Conservation (phyloP, 35 echinoderm and acorn worm species). For the Ophiothrix spiculata region DNA sequence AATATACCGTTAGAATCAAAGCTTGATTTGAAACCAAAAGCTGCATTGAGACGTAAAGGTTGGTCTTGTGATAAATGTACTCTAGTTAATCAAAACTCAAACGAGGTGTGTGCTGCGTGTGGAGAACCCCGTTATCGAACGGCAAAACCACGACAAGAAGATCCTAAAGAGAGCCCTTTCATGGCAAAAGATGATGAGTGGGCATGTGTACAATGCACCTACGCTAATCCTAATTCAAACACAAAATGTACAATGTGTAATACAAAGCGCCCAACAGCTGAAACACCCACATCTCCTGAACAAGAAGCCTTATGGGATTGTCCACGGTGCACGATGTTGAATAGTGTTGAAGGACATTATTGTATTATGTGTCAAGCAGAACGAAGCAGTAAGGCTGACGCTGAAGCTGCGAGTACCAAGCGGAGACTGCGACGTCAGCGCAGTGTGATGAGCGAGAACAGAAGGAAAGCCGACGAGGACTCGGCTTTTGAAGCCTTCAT, state of each 20-base stretch:
- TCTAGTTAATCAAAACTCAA: slow-evolving; percentile 32
- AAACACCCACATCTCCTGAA: neutral
- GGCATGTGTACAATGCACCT: slow-evolving; percentile 75
- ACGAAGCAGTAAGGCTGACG: neutral
- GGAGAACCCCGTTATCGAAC: neutral
- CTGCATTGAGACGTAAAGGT: slow-evolving; percentile 40
- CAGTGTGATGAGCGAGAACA: slow-evolving; percentile 72
- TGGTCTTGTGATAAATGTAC: slow-evolving; percentile 66
- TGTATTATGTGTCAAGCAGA: slow-evolving; percentile 18
- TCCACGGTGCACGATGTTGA: slow-evolving; percentile 45
- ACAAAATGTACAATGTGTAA: slow-evolving; percentile 62
- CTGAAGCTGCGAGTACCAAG: neutral
- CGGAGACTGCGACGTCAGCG: slow-evolving; percentile 39
- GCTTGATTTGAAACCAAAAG: neutral
- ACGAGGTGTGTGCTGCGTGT: slow-evolving; percentile 41
- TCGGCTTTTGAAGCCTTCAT: slow-evolving; percentile 55
- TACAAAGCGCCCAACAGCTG: neutral
- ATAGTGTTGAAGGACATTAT: neutral
- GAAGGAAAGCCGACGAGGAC: slow-evolving; percentile 63
- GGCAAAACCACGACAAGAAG: neutral
- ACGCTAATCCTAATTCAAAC: slow-evolving; percentile 48
- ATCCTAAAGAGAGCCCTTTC: slow-evolving; percentile 2
- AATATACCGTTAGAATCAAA: neutral
- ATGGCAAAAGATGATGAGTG: slow-evolving; percentile 56
- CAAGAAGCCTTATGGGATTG: slow-evolving; percentile 57